Base-by-base conservation (phyloP, 1,140 invertebrate species). In the Bombus terrestris region DNA sequence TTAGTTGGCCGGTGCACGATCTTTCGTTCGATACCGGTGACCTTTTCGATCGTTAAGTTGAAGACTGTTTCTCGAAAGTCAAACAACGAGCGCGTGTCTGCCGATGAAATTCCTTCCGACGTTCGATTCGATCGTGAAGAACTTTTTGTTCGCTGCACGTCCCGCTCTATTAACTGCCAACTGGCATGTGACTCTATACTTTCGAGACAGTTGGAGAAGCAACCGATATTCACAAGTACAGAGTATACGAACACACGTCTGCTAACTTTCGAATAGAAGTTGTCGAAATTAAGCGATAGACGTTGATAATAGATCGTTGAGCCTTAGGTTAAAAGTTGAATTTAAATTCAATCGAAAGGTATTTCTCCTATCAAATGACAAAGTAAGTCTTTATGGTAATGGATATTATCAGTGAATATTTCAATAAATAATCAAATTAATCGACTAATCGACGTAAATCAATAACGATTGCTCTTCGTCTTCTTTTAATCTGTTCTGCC, bases 1-100 rank as follows among this genome's bases (percentile, higher is more conserved):
- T 74, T 74, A 53, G 41, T 53, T 74, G 22, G 18, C n/a, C n/a
- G 12, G 43, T 69, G 41, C 39, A 10, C 18, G 57, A 89, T 86
- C 81, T 85, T 85, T 68, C 66, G 59, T 41, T 66, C n/a, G 18
- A 28, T 47, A 64, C 18, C 43, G 0, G 62, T n/a, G 47, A 69
- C 22, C 74, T 28, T 68, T 57, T 28, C 12, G 15, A n/a, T 15
- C 28, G 47, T 35, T 39, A 47, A 13, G 39, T 28, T 18, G 32
- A 80, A 5, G 76, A 64, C 59, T 73, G 32, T 39, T 64, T 32
- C 35, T 32, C 41, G 41, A 6, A 76, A 83, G 25, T 83, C 62
- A 83, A 83, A 83, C 81, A 81, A 73, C 8, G 18, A 28, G 25
- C 57, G n/a, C 32, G 32, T 28, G 32, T 66, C 53, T n/a, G 8